These are phyloP conservation scores for Corythornis leucogaster DNA, from an alignment of 2,797 vertebrate species.

Conservation along the genomic window DNA sequence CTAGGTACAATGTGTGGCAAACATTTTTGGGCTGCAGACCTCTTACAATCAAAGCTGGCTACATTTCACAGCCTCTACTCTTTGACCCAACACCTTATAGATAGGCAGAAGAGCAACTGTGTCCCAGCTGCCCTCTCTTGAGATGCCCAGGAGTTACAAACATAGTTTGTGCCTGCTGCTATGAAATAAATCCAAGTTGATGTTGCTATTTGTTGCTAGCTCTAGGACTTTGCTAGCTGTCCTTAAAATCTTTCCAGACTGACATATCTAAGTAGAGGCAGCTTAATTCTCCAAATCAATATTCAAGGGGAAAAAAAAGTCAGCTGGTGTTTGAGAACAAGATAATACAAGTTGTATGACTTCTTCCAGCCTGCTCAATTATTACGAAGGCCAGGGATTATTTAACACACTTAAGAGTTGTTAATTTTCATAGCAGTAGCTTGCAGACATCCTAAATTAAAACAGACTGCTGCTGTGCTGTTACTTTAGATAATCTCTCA, in stretches of 20 bases:
- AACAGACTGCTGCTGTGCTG: slow-evolving; percentile 64
- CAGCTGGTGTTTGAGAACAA: slow-evolving; percentile 63
- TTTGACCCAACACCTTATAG: background rate
- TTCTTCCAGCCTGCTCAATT: slow-evolving; percentile 60
- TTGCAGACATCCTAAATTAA: slow-evolving; percentile 70
- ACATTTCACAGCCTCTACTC: background rate
- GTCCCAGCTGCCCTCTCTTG: background rate
- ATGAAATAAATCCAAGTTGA: background rate
- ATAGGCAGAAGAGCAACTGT: background rate
- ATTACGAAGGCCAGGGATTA: slow-evolving; percentile 62
- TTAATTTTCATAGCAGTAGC: slow-evolving; percentile 71
- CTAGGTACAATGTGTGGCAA: background rate
- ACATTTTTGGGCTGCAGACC: background rate
- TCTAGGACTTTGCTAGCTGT: background rate
- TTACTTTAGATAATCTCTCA: slow-evolving; percentile 63
- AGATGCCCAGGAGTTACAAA: background rate
- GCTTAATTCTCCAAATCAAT: slow-evolving; percentile 57
- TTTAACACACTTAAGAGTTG: slow-evolving; percentile 73
- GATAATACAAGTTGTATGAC: slow-evolving; percentile 48
- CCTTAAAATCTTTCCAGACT: background rate
- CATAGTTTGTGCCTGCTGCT: background rate
- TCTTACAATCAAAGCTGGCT: background rate
- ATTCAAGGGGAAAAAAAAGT: slow-evolving; percentile 19
- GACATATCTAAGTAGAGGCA: background rate
- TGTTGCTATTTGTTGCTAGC: background rate